Conservation (phyloP, 2,888 invertebrate species). For the Xanthia icteritia region DNA sequence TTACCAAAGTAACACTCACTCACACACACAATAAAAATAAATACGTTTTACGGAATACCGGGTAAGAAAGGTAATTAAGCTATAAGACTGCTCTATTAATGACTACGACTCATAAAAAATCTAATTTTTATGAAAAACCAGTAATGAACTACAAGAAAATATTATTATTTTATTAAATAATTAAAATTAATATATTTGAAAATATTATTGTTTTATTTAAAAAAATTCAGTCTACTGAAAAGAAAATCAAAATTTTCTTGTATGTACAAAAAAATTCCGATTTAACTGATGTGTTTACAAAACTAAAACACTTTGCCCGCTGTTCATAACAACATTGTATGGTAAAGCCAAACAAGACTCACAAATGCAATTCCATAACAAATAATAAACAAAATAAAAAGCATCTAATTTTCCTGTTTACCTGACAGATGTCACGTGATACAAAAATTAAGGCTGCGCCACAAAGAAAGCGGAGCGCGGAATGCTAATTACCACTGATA, state of each 20-base stretch:
- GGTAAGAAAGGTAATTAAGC: neutral
- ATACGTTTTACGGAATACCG: neutral
- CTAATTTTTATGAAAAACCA: neutral
- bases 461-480: slow-evolving; percentile 68
- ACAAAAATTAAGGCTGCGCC: slow-evolving; percentile 77
- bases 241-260: neutral
- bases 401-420: slow-evolving; percentile 53
- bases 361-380: slow-evolving; percentile 16
- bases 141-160: neutral
- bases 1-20: neutral
- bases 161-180: too few relatives aligned
- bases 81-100: neutral
- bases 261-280: neutral
- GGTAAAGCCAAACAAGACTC: neutral
- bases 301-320: neutral
- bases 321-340: neutral
- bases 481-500: slow-evolving; percentile 86
- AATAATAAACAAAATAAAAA: slow-evolving; percentile 18
- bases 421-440: slow-evolving; percentile 76
- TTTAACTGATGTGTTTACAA: neutral
- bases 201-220: neutral
- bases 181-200: too few relatives aligned
- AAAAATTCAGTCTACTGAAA: neutral
- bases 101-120: neutral
- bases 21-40: neutral